phyloP scores from a whole-genome alignment of 2,888 invertebrate species.

The Nebria salina region DNA sequence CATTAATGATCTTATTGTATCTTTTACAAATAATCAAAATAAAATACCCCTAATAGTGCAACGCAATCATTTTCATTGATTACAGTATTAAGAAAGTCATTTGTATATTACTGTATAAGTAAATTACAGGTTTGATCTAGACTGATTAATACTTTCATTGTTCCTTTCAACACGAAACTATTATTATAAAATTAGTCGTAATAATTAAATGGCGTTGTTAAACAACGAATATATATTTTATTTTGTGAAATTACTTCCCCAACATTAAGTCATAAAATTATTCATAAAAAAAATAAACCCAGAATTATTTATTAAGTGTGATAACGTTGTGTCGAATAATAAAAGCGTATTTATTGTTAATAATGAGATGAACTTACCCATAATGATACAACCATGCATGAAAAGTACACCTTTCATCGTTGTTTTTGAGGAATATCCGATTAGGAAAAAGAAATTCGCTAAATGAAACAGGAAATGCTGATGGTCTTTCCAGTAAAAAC shows the following conservation, averaged over 20 bases:
- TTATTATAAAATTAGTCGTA: neutral
- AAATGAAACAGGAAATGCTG: constrained; percentile 80
- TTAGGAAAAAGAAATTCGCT: constrained; percentile 80
- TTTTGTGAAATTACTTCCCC: neutral
- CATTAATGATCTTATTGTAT: too few species aligned
- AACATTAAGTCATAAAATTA: too few species aligned
- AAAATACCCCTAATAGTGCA: too few species aligned
- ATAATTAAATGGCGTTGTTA: neutral
- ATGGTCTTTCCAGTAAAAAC: constrained; percentile 77
- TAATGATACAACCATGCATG: constrained; percentile 82
- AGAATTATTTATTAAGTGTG: too few species aligned
- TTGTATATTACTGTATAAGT: neutral
- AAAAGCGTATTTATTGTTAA: neutral
- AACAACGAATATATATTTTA: neutral
- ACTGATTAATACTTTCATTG: neutral
- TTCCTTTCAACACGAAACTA: neutral
- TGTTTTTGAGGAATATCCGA: constrained; percentile 83
- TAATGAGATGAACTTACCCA: constrained; percentile 68
- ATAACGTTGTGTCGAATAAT: too few species aligned
- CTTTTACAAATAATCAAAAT: too few species aligned
- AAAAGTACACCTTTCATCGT: constrained; percentile 82
- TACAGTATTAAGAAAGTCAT: neutral
- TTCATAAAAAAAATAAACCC: too few species aligned
- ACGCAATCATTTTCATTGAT: too few species aligned
- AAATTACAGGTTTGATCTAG: neutral